phyloP scores from a whole-genome alignment of 1,140 invertebrate species.

The Bilobella aurantiaca region DNA sequence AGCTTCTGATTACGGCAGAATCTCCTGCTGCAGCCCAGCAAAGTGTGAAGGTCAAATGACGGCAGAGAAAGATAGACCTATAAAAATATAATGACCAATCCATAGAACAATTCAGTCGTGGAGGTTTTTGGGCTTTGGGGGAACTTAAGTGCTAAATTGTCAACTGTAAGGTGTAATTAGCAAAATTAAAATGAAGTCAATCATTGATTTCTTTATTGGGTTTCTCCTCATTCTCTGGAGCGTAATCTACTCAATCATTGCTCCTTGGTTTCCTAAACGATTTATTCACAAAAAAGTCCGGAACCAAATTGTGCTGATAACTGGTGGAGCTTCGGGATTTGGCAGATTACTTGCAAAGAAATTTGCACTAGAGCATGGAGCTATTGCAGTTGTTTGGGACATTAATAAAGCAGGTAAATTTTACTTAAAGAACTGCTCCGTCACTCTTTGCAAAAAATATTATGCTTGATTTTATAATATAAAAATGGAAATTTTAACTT shows the following conservation, averaged over 20 bases:
- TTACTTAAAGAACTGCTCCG: background rate
- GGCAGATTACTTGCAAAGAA: constrained; percentile 69
- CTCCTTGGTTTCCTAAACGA: constrained; percentile 43
- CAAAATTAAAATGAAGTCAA: background rate
- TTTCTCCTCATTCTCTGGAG: constrained; percentile 17
- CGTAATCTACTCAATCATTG: constrained; percentile 38
- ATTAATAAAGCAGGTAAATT: constrained; percentile 64
- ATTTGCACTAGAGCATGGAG: constrained; percentile 60
- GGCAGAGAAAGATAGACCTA: background rate
- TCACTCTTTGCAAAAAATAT: background rate
- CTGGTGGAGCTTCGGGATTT: constrained; percentile 79
- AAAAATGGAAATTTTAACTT: background rate
- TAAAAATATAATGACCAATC: background rate
- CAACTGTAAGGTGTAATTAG: background rate
- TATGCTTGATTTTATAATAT: background rate
- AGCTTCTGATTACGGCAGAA: too few species aligned
- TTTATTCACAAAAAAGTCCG: constrained; percentile 50
- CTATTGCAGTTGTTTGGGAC: constrained; percentile 84
- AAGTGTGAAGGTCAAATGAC: background rate
- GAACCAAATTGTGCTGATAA: constrained; percentile 72
- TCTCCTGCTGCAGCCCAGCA: too few species aligned
- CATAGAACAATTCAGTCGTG: too few species aligned
- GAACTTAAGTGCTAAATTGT: too few species aligned
- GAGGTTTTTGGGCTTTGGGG: too few species aligned
- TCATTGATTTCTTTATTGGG: constrained; percentile 18